Evolutionary conservation across 2,888 invertebrate genomes (phyloP), one percentile per base, ranked within the genome.

Genomic region (Apocheima hispidaria): DNA sequence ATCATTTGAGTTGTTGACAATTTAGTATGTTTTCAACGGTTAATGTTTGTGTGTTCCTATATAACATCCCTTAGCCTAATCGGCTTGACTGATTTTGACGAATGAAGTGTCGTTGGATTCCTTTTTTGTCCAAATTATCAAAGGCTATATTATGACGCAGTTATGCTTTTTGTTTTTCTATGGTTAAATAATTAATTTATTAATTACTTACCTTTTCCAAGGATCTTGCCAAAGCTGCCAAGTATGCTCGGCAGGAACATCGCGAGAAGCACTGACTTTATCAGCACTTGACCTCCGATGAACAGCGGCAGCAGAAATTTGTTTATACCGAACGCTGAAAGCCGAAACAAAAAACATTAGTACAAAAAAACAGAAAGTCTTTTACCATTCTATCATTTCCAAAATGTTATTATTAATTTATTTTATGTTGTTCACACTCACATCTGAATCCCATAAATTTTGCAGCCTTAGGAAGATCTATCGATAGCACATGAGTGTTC

Each of bases 191-290:
- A n/a, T n/a, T n/a, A n/a, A n/a, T n/a, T 35, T 4, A 5, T n/a
- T 16, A 20, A 33, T 1, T 7, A 6, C 20, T 46, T 66, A 95
- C 97, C 97, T 94, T 97, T 97, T 58, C 97, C 96, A 60, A 97
- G 94, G 64, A 97, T 94, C 87, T 97, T 97, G 52, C 97, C 97
- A 59, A 97, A 94, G 72, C 96, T 96, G 54, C 97, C 97, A 66
- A 97, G 93, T 60, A 97, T 95, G 63, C 96, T 96, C 0, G 97
- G 97, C 79, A 97, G 93, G 86, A 98, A 97, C 92, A 97, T 94
- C 7, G 97, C 97, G 30, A 97, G 94, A 20, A 97, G 88, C 44
- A 97, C 94, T 33, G 96, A 96, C 87, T 98, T 98, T 73, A 97
- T 93, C 52, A 84, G 64, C 1, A 97, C 94, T 88, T 97, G 97